phyloP scores from a whole-genome alignment of 1,140 invertebrate species.

The Drosophila grimshawi region DNA sequence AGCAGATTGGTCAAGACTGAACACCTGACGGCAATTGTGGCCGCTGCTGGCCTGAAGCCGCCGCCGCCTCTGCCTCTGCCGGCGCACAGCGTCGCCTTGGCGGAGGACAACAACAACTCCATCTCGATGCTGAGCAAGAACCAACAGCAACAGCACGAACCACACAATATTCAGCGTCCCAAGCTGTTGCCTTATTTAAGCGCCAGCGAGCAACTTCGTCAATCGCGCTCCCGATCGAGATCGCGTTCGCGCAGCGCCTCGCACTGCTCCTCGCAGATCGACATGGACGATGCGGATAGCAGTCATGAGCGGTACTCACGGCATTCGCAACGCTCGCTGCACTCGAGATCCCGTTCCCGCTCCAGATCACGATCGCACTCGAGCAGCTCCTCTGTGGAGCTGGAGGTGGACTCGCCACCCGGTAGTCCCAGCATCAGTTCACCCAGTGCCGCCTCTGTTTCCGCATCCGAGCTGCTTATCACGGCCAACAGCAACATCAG shows the following conservation, averaged over 20 bases:
- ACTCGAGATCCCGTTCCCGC: conserved; percentile 66
- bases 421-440: conserved; percentile 82
- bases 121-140: conserved; percentile 82
- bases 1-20: conserved; percentile 87
- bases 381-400: conserved; percentile 88
- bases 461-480: conserved; percentile 64
- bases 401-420: conserved; percentile 89
- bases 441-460: conserved; percentile 58
- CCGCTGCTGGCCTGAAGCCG: conserved; percentile 56
- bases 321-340: conserved; percentile 66
- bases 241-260: conserved; percentile 85
- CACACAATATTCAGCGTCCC: conserved; percentile 39
- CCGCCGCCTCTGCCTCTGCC: conserved; percentile 60
- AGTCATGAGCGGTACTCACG: conserved; percentile 48
- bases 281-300: conserved; percentile 76
- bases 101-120: conserved; percentile 82
- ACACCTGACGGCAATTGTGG: conserved; percentile 86
- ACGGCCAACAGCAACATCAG: conserved; percentile 64
- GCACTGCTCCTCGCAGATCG: conserved; percentile 85
- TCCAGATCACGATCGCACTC: conserved; percentile 84
- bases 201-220: conserved; percentile 69
- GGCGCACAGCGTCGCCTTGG: conserved; percentile 59
- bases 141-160: conserved; percentile 59
- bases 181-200: conserved; percentile 58
- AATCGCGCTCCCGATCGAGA: conserved; percentile 79